Evolutionary conservation across 2,888 invertebrate genomes (phyloP), one percentile per base, ranked within the genome.

Genomic region (Osmoderma eremita): DNA sequence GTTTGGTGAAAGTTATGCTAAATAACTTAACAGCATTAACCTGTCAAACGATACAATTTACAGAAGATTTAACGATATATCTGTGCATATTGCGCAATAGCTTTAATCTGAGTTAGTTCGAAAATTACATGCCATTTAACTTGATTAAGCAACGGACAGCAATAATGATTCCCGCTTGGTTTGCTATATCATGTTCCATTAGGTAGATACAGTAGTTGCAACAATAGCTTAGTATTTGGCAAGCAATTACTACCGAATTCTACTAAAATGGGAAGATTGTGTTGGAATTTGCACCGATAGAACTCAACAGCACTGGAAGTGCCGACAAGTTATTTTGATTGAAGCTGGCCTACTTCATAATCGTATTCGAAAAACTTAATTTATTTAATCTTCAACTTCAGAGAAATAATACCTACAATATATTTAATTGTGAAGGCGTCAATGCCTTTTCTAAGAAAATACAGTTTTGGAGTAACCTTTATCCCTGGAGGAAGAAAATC

Each of bases 21-120:
- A 66, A 54, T 49, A 73, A 24, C 53, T 73, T 63, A 24, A 48
- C 42, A 67, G 63, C 48, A 73, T 72, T 67, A 70, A 72, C 50
- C 50, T 70, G 38, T 71, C 72, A 39, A 68, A 73, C 45, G 69
- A 73, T 48, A 71, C 72, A 51, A 63, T 73, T 17, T 50, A 49
- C 13, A 51, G 56, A 17, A 69, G 73, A 70, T 70, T 71, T 67
- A 53, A 48, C 49, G 70, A 72, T 39, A 70, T 68, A 58, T 65
- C 22, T 51, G 65, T 61, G 58, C 53, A 72, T n/a, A 45, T 8
- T 45, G 13, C n/a, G n/a, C n/a, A n/a, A n/a, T n/a, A n/a, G n/a
- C n/a, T n/a, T n/a, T n/a, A n/a, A n/a, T n/a, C n/a, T n/a, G 45
- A n/a, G 17, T 45, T 45, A 45, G 45, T 45, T 45, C 8, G n/a